phyloP scores from a whole-genome alignment of 2,888 invertebrate genomes.

The Tetrapedia diversipes region DNA sequence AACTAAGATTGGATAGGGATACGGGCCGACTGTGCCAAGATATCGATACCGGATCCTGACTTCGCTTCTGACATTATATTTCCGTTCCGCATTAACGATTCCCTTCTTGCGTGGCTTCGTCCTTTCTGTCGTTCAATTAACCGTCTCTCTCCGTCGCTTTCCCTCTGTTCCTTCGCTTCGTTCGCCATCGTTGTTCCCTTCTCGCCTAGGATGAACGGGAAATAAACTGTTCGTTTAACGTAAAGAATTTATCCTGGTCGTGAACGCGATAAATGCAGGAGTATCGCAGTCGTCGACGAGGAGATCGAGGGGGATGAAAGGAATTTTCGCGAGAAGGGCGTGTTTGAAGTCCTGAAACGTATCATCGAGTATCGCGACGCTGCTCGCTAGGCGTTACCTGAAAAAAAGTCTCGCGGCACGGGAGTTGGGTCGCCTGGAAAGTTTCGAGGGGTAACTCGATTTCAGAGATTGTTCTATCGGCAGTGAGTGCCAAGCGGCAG shows the following conservation, averaged over 20 bases:
- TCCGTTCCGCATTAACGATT: conserved; percentile 32
- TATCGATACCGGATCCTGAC: conserved; percentile 60
- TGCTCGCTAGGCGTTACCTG: conserved; percentile 52
- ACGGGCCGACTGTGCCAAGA: conserved; percentile 54
- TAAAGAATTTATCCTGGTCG: too few relatives aligned
- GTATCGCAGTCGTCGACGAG: not conserved
- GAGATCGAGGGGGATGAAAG: conserved; percentile 10
- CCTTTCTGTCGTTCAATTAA: conserved; percentile 13
- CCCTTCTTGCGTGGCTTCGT: not conserved
- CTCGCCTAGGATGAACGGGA: not conserved
- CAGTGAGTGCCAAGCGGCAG: conserved; percentile 80
- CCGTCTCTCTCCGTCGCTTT: not conserved
- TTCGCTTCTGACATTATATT: conserved; percentile 29
- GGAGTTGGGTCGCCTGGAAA: conserved; percentile 56
- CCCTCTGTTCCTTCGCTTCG: conserved; percentile 16
- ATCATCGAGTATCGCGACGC: conserved; percentile 46
- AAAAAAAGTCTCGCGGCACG: conserved; percentile 49
- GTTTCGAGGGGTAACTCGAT: conserved; percentile 77
- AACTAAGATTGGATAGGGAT: conserved; percentile 76
- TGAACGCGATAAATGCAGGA: too few relatives aligned
- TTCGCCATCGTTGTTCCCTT: not conserved
- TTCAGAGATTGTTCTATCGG: conserved; percentile 79
- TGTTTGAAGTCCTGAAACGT: conserved; percentile 46
- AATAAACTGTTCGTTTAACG: too few relatives aligned
- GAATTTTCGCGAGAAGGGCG: conserved; percentile 23